Evolutionary conservation across 2,797 vertebrate genomes (phyloP).

Genomic region (Sitta carolinensis): DNA sequence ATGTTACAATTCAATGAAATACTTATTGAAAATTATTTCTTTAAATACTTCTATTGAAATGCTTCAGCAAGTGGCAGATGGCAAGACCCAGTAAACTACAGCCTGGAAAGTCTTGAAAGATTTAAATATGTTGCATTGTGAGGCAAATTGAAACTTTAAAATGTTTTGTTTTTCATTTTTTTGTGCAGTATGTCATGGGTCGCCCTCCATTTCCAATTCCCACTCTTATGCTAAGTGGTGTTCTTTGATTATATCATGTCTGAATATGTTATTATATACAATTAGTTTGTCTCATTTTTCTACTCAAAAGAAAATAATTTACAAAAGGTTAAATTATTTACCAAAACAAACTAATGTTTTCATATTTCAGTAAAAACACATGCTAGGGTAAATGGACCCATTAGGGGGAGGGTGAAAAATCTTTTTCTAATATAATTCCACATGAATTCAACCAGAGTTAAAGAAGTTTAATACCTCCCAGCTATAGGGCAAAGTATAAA

Average conservation of each 20-base stretch:
- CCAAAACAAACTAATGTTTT: not conserved
- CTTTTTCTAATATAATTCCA: not conserved
- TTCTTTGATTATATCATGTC: not conserved
- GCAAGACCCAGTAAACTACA: not conserved
- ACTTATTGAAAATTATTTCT: not conserved
- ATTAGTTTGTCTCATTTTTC: not conserved
- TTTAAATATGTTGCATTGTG: not conserved
- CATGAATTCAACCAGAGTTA: not conserved
- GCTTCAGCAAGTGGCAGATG: not conserved
- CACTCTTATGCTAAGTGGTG: not conserved
- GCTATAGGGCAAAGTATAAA: not conserved
- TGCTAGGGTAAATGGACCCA: not conserved
- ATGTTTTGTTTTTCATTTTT: not conserved
- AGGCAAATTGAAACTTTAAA: conserved; percentile 12
- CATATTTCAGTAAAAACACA: not conserved
- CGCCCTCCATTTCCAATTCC: not conserved
- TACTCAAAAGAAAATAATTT: not conserved
- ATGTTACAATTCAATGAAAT: conserved; percentile 5
- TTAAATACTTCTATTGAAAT: not conserved
- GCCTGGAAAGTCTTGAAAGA: not conserved
- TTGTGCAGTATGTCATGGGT: not conserved
- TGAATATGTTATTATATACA: not conserved
- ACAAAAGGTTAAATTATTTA: not conserved
- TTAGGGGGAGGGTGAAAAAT: not conserved
- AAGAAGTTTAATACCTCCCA: not conserved